phyloP scores from a whole-genome alignment of 2,888 invertebrate genomes.

The Hoplodrina ambigua region DNA sequence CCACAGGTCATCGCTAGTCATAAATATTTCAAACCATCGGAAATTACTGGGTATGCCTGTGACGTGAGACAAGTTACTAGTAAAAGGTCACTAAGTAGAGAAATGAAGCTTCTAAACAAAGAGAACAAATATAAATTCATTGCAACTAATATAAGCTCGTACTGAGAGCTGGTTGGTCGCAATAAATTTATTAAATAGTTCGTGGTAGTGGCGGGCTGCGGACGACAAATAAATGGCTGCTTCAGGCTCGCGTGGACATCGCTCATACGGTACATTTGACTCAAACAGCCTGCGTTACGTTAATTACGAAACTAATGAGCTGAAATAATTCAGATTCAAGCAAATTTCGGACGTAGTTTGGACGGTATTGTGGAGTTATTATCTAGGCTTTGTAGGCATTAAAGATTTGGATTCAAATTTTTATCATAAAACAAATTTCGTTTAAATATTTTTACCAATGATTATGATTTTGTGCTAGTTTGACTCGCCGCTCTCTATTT shows the following conservation, averaged over 20 bases:
- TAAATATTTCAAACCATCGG: too few species aligned
- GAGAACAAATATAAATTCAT: neutral
- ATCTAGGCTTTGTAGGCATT: neutral
- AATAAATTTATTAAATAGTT: constrained; percentile 20
- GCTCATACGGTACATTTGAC: constrained; percentile 8
- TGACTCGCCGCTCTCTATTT: neutral
- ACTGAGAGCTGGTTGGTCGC: neutral
- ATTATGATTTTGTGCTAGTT: neutral
- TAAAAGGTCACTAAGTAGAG: neutral
- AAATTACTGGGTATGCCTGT: too few species aligned
- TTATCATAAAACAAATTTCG: neutral
- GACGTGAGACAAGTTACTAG: neutral
- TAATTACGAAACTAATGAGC: constrained; percentile 34
- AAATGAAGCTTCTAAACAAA: neutral
- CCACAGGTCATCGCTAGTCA: too few species aligned
- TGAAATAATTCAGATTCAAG: constrained; percentile 18
- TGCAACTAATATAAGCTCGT: constrained; percentile 6
- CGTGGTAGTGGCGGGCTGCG: constrained; percentile 8
- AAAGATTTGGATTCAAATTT: neutral
- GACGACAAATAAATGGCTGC: constrained; percentile 19
- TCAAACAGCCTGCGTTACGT: constrained; percentile 1
- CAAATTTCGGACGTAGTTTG: neutral
- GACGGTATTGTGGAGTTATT: neutral
- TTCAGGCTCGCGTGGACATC: constrained; percentile 1
- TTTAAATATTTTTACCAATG: neutral